These are phyloP conservation scores for Hypsibius dujardini DNA, from an alignment of 1,140 invertebrate genomes.

Conservation along the genomic window DNA sequence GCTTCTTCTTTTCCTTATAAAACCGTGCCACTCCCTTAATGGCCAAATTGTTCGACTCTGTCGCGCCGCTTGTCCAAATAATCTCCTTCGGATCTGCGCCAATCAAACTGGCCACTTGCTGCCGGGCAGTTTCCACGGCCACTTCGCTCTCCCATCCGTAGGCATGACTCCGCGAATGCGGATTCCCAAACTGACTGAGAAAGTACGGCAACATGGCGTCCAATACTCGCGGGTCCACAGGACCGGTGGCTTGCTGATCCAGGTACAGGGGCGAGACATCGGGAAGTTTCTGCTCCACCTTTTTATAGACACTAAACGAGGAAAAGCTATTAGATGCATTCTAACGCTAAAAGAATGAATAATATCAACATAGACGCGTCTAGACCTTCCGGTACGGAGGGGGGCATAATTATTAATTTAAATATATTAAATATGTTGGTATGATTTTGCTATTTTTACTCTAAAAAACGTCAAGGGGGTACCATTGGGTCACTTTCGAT, in stretches of 20 bases:
- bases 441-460: no score
- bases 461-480: no score
- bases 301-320: constrained; percentile 15
- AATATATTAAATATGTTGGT: no score
- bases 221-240: constrained; percentile 82
- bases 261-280: constrained; percentile 61
- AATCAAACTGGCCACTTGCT: constrained; percentile 76
- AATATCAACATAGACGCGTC: no score
- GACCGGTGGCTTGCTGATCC: constrained; percentile 95
- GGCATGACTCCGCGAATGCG: constrained; percentile 90
- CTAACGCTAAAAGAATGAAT: no score
- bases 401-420: no score
- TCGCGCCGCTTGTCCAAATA: constrained; percentile 94
- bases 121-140: constrained; percentile 77
- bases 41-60: constrained; percentile 95
- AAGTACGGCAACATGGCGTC: constrained; percentile 93
- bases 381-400: no score
- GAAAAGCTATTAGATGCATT: no score
- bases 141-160: constrained; percentile 98
- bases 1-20: constrained; percentile 81
- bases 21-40: constrained; percentile 79
- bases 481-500: no score
- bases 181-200: constrained; percentile 79
- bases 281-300: constrained; percentile 16
- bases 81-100: constrained; percentile 93